Conservation (phyloP, 2,113 vertebrate species). For the Phocoena phocoena region DNA sequence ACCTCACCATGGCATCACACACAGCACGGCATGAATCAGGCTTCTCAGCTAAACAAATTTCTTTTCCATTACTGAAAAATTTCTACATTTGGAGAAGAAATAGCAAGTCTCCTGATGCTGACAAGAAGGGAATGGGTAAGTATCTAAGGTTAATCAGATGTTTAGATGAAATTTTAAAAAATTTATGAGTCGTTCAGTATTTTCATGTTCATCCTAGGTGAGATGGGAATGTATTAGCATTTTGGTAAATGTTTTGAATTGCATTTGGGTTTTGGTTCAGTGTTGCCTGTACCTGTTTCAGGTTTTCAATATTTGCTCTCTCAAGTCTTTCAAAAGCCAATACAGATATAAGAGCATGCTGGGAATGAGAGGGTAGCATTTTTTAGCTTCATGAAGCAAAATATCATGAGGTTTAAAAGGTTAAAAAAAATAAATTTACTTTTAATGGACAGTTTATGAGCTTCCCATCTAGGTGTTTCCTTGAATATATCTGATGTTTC, state of each 20-base stretch:
- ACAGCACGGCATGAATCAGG: background rate
- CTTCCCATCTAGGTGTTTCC: background rate
- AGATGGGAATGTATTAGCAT: background rate
- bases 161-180: background rate
- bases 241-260: background rate
- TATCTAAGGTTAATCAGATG: background rate
- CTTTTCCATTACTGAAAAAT: background rate
- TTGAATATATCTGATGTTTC: background rate
- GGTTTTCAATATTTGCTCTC: background rate
- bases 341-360: background rate
- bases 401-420: background rate
- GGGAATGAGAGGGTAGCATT: background rate
- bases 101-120: background rate
- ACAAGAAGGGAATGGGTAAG: conserved; percentile 27
- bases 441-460: background rate
- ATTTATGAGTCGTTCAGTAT: background rate
- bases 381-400: background rate
- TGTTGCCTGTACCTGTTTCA: background rate
- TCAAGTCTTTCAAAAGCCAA: background rate
- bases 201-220: background rate
- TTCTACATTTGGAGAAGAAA: conserved; percentile 23
- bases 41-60: background rate
- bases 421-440: background rate
- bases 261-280: background rate
- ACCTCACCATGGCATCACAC: background rate